These are phyloP conservation scores for Phyllopteryx taeniolatus DNA, from an alignment of 2,113 vertebrate species.

Conservation along the genomic window DNA sequence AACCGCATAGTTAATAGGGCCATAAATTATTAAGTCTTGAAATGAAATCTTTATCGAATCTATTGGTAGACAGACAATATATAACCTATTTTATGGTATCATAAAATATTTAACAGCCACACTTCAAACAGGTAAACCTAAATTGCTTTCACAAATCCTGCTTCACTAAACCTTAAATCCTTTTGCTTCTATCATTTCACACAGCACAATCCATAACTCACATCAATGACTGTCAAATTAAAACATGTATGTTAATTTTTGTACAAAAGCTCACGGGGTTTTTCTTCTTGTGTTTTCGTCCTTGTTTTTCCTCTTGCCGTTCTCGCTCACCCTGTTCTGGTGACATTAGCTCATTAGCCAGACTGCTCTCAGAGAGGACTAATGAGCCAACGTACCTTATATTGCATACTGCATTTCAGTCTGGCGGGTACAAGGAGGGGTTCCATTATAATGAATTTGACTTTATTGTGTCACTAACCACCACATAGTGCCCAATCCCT, in stretches of 20 bases:
- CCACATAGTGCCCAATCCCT: background rate
- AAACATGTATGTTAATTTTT: background rate
- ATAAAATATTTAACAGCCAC: slow-evolving; percentile 41
- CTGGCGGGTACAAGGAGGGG: slow-evolving; percentile 29
- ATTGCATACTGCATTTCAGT: slow-evolving; percentile 57
- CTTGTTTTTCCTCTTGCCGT: slow-evolving; percentile 13
- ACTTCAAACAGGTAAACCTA: slow-evolving; percentile 43
- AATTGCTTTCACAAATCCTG: slow-evolving; percentile 21
- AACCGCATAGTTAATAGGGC: background rate
- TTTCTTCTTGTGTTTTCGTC: slow-evolving; percentile 5
- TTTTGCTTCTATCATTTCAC: background rate
- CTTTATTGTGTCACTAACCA: slow-evolving; percentile 42
- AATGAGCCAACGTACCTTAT: slow-evolving; percentile 64
- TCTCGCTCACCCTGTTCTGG: slow-evolving; percentile 10
- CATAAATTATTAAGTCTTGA: slow-evolving; percentile 7
- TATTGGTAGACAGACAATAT: slow-evolving; percentile 23
- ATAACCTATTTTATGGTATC: slow-evolving; percentile 44
- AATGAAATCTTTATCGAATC: slow-evolving; percentile 7
- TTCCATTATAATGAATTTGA: slow-evolving; percentile 58
- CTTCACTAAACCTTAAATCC: slow-evolving; percentile 25
- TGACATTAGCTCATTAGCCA: slow-evolving; percentile 65
- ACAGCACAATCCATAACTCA: slow-evolving; percentile 8
- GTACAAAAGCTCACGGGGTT: background rate
- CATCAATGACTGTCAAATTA: background rate
- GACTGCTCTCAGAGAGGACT: slow-evolving; percentile 59